phyloP scores from a whole-genome alignment of 1,140 invertebrate genomes.

The Nephila pilipes region DNA sequence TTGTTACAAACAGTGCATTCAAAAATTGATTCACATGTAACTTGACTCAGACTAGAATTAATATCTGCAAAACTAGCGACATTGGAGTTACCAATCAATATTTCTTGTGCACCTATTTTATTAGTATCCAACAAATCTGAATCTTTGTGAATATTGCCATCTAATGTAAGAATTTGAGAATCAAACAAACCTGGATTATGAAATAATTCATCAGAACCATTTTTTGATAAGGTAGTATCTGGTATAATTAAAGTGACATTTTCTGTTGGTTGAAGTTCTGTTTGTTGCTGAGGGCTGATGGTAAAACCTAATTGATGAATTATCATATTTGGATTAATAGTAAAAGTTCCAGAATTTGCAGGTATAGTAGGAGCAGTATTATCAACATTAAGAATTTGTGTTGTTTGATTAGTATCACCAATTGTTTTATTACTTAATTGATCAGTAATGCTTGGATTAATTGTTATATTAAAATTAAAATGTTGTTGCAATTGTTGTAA shows the following conservation, averaged over 20 bases:
- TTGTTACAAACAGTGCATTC: constrained; percentile 59
- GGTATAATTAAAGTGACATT: constrained; percentile 62
- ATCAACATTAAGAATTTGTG: constrained; percentile 62
- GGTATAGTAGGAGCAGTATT: constrained; percentile 1
- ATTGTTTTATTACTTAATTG: constrained; percentile 11
- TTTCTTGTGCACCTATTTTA: constrained; percentile 15
- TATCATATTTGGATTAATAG: constrained; percentile 74
- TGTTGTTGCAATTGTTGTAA: constrained; percentile 82
- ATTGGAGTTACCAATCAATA: background rate
- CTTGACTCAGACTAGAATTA: constrained; percentile 12
- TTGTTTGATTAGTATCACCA: constrained; percentile 49
- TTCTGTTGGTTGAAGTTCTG: constrained; percentile 51
- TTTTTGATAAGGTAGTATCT: constrained; percentile 37
- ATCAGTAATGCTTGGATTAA: constrained; percentile 77
- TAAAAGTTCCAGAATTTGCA: constrained; percentile 43
- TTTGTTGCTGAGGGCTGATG: constrained; percentile 57
- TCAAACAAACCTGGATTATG: constrained; percentile 50
- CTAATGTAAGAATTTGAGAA: constrained; percentile 48
- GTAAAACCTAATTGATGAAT: constrained; percentile 56
- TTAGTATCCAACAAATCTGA: background rate
- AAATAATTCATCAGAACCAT: background rate
- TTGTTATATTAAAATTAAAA: constrained; percentile 82
- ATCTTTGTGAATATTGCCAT: background rate
- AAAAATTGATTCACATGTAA: background rate
- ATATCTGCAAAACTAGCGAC: constrained; percentile 13